Conservation (phyloP, 2,113 vertebrate genomes). For the Actenoides lindsayi region DNA sequence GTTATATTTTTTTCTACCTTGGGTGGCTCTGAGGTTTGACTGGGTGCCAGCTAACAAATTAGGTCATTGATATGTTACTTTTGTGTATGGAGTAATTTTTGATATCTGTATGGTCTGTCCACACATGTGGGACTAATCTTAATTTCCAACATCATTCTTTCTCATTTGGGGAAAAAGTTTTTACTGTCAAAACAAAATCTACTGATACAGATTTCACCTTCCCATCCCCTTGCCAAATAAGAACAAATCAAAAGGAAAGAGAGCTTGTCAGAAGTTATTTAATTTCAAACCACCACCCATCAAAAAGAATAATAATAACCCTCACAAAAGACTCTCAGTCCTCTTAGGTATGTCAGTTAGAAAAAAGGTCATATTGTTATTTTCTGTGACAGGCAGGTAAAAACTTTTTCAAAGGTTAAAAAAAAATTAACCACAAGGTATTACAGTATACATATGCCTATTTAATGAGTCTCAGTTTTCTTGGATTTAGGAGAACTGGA, state of each 20-base stretch:
- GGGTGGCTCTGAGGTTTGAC: constrained; percentile 42
- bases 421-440: neutral
- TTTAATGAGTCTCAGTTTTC: neutral
- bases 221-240: neutral
- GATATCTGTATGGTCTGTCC: neutral
- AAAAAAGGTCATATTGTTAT: neutral
- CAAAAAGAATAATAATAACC: neutral
- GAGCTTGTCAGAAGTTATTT: neutral
- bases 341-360: neutral
- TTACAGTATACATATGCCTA: neutral
- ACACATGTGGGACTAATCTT: neutral
- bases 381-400: neutral
- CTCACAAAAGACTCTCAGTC: neutral
- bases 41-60: constrained; percentile 48
- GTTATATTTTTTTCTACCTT: constrained; percentile 26
- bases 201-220: neutral
- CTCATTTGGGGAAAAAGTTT: neutral
- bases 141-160: constrained; percentile 8
- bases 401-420: neutral
- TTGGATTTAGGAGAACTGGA: neutral
- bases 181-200: neutral
- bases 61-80: constrained; percentile 13
- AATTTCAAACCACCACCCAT: neutral
- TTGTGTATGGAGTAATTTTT: neutral
- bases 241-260: constrained; percentile 1